Evolutionary conservation across 2,888 invertebrate species (phyloP), one percentile per base, ranked within the genome.

Genomic region (Zygothrica quintamaculata): DNA sequence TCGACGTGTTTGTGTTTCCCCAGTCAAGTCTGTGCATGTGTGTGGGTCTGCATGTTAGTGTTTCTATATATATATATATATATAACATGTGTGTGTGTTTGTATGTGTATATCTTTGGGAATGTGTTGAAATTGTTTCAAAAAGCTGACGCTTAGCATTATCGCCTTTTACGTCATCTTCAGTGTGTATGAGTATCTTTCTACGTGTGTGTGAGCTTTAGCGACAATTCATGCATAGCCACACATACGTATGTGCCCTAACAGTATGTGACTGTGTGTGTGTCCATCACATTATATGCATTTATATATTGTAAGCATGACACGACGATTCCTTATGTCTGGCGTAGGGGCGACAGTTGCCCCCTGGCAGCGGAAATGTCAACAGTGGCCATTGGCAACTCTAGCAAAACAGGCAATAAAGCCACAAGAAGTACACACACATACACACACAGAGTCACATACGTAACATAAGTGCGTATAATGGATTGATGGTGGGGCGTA

Each of bases 131-230:
- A 78, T 78, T 78, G 79, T 75, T 76, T 78, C 75, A 71, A 78
- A 75, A 75, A 75, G 76, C 76, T 79, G 79, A 78, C 75, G 79
- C 72, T 75, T 78, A 75, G 75, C 67, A 76, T 76, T 79, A 76
- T 78, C 76, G 79, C 65, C 75, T 71, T 64, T 55, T 67, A 76
- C 75, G 57, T 71, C 76, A 65, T 62, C 61, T 65, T 76, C 67
- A 65, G 75, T 67, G 65, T 51, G 61, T 31, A 40, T 16, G 43
- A 44, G 55, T 37, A 53, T 53, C 44, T 31, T 15, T 55, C 18
- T 18, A 12, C 34, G 40, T 51, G 37, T 51, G 42, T 62, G 53
- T 16, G 46, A 51, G 55, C 37, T 26, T 60, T 18, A 33, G 42
- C 57, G 42, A 43, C 65, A 48, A 47, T 42, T 65, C 55, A 55